These are phyloP conservation scores for Pandion haliaetus DNA, from an alignment of 2,113 vertebrate genomes.

Conservation along the genomic window DNA sequence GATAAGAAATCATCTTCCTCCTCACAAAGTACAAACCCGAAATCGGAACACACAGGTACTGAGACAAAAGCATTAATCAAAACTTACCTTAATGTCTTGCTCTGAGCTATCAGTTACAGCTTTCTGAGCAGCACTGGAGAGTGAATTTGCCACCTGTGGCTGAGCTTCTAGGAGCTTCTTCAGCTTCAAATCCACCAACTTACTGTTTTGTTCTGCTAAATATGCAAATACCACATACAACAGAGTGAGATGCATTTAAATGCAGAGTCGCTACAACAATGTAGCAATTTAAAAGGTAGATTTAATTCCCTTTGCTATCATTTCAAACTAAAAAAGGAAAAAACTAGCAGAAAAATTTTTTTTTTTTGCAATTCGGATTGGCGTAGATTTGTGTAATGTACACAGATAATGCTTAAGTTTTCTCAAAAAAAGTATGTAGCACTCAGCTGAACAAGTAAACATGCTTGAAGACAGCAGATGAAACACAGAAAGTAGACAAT, in stretches of 20 bases:
- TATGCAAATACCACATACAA: constrained; percentile 69
- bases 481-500: neutral
- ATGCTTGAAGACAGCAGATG: neutral
- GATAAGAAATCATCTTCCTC: constrained; percentile 44
- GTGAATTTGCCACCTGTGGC: constrained; percentile 83
- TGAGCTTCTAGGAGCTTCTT: constrained; percentile 86
- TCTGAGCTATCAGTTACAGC: constrained; percentile 67
- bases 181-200: constrained; percentile 88
- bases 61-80: constrained; percentile 48
- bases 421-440: neutral
- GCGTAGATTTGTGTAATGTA: neutral
- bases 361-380: neutral
- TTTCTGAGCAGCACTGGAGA: constrained; percentile 72
- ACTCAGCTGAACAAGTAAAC: neutral
- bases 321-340: constrained; percentile 12
- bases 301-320: constrained; percentile 7
- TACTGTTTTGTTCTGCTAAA: constrained; percentile 88
- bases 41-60: neutral
- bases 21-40: constrained; percentile 11
- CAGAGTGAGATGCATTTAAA: constrained; percentile 60
- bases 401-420: neutral
- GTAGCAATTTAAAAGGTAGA: constrained; percentile 45
- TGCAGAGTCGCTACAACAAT: constrained; percentile 21
- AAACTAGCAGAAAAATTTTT: neutral
- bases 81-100: constrained; percentile 78